These are phyloP conservation scores for Sebastes schlegelii DNA, from an alignment of 2,113 vertebrate species.

Conservation along the genomic window DNA sequence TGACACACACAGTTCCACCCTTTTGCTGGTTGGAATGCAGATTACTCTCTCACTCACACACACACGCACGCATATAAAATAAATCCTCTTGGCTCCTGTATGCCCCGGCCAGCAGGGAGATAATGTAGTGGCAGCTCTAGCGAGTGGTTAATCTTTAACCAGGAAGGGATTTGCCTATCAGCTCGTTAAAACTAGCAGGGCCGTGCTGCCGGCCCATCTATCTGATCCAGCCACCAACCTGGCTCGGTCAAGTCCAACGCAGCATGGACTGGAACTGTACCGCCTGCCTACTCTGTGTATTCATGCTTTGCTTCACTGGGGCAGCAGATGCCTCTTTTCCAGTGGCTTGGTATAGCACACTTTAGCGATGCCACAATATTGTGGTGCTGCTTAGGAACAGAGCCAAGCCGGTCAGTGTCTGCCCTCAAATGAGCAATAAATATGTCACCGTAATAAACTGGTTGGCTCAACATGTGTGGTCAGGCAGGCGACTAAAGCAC, in stretches of 20 bases:
- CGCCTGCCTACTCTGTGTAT: conserved; percentile 6
- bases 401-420: conserved; percentile 47
- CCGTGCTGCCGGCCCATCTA: conserved; percentile 65
- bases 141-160: conserved; percentile 85
- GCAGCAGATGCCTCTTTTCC: conserved; percentile 33
- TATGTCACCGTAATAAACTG: conserved; percentile 54
- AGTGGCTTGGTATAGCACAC: conserved; percentile 17
- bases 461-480: conserved; percentile 45
- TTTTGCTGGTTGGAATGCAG: conserved; percentile 73
- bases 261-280: conserved; percentile 14
- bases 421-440: conserved; percentile 59
- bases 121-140: conserved; percentile 81
- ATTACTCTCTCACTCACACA: conserved; percentile 36
- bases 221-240: conserved; percentile 73
- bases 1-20: conserved; percentile 59
- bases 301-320: conserved; percentile 2
- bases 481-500: conserved; percentile 20
- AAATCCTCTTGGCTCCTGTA: conserved; percentile 84
- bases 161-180: conserved; percentile 87
- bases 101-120: conserved; percentile 77
- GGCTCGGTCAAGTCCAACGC: conserved; percentile 43
- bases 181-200: conserved; percentile 84
- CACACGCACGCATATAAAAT: conserved; percentile 19
- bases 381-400: conserved; percentile 30
- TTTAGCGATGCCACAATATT: conserved; percentile 27